Conservation (phyloP, 2,797 vertebrate species). For the Lepidocolaptes lacrymiger region DNA sequence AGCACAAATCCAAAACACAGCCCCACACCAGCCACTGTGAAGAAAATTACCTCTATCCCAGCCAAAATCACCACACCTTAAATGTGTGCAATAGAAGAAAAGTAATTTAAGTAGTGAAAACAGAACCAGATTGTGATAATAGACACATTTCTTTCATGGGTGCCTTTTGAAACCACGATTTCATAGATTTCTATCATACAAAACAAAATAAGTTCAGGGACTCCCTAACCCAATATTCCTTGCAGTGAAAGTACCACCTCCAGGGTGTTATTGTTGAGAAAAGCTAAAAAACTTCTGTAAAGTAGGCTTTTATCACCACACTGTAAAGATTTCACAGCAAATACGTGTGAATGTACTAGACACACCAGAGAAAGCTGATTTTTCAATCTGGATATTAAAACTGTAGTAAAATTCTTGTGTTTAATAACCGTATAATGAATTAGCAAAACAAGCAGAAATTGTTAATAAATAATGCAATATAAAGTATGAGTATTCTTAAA, state of each 20-base stretch:
- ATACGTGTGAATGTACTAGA: fast-evolving
- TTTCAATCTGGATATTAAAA: not conserved
- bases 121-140: not conserved
- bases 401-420: not conserved
- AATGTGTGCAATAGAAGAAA: not conserved
- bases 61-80: not conserved
- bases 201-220: fast-evolving
- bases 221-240: not conserved
- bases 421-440: not conserved
- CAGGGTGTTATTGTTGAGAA: not conserved
- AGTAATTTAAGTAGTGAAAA: not conserved
- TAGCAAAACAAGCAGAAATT: not conserved
- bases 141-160: not conserved
- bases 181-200: not conserved
- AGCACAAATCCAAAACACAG: not conserved
- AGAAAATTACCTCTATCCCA: not conserved
- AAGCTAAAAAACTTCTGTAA: not conserved
- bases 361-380: not conserved
- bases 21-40: fast-evolving
- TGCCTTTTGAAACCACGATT: not conserved
- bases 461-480: not conserved
- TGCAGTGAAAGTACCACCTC: not conserved
- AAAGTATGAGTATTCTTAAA: not conserved
- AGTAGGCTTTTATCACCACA: not conserved
- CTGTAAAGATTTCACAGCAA: not conserved